A percentile compares a stretch with the other conserved stretches of the same genome.
Conservation (phyloP, 2,113 vertebrate genomes). For the Pogona vitticeps region DNA sequence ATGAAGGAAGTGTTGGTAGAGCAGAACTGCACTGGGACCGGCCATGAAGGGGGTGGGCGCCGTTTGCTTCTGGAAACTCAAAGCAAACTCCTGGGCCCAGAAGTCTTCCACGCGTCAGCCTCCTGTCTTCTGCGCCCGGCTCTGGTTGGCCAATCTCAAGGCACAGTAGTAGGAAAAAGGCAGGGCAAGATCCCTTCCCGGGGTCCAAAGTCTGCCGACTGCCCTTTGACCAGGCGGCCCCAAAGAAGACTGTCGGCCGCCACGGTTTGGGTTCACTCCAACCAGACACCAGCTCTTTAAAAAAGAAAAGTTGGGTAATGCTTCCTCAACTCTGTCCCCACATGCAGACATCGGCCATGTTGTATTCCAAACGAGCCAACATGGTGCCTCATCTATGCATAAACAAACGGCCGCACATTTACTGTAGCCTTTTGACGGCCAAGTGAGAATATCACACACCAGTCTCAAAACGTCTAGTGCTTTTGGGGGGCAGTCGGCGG, state of each 20-base stretch:
- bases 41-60: too few relatives aligned
- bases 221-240: too few relatives aligned
- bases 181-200: too few relatives aligned
- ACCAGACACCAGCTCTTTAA: too few relatives aligned
- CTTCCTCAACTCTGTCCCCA: not conserved
- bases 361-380: not conserved
- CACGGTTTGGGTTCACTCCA: too few relatives aligned
- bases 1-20: not conserved
- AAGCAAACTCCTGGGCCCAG: not conserved
- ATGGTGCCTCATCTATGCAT: not conserved
- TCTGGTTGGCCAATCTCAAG: not conserved
- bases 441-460: not conserved
- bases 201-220: too few relatives aligned
- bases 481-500: conserved; percentile 33
- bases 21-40: not conserved
- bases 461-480: conserved; percentile 13
- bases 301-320: not conserved
- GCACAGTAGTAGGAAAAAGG: not conserved
- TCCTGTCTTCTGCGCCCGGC: not conserved
- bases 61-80: not conserved
- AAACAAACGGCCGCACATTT: not conserved
- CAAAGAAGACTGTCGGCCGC: not conserved
- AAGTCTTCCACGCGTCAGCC: not conserved
- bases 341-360: not conserved
- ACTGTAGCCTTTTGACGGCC: conserved; percentile 1